Conservation (phyloP, 2,888 invertebrate species). For the Polymixis lichenea region DNA sequence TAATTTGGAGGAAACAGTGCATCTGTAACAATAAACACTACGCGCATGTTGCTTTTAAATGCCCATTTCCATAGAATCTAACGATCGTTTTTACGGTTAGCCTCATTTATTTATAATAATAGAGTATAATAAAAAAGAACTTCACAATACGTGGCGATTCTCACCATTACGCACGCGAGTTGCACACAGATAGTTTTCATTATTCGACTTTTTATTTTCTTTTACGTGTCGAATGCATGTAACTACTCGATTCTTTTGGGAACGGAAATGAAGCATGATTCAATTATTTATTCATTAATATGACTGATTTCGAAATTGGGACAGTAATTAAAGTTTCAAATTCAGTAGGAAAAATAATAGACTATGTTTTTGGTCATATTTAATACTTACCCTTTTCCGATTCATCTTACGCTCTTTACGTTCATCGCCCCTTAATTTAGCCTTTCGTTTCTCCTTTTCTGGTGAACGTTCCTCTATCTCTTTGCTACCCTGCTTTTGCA, state of each 20-base stretch:
- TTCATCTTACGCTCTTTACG: constrained; percentile 95
- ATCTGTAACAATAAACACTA: constrained; percentile 4
- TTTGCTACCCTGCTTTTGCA: constrained; percentile 89
- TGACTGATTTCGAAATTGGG: not conserved
- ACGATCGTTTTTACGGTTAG: not conserved
- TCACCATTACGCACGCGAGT: constrained; percentile 7
- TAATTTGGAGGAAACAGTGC: not conserved
- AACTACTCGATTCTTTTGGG: not conserved
- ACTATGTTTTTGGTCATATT: constrained; percentile 8
- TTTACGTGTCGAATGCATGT: not conserved
- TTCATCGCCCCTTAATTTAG: constrained; percentile 87
- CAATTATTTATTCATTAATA: not conserved
- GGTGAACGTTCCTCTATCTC: constrained; percentile 91
- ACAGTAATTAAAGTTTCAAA: not conserved
- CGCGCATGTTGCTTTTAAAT: not conserved
- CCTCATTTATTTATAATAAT: not conserved
- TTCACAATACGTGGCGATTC: not conserved
- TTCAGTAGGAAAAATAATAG: not conserved
- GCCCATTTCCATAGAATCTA: not conserved
- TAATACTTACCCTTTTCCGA: constrained; percentile 93
- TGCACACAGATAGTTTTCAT: not conserved
- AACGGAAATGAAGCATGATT: constrained; percentile 4
- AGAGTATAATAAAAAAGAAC: not conserved
- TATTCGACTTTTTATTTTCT: not conserved
- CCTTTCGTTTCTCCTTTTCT: constrained; percentile 94